phyloP scores from a whole-genome alignment of 2,113 vertebrate species.

The Clupea harengus region DNA sequence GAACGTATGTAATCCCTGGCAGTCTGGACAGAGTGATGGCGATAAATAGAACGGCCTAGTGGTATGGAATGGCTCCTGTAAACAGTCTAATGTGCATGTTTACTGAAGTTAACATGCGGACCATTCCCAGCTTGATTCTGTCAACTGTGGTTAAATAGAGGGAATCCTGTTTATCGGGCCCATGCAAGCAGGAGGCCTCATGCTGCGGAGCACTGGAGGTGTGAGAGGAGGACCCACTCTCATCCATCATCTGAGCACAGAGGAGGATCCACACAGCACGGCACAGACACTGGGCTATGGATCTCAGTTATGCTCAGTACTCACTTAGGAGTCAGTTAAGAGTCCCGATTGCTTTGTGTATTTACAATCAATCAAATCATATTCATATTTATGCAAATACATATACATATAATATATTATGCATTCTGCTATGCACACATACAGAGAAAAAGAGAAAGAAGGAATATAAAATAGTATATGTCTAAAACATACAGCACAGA shows the following conservation, averaged over 20 bases:
- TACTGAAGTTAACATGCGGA: background rate
- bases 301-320: background rate
- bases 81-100: background rate
- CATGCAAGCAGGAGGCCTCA: background rate
- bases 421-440: background rate
- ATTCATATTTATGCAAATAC: background rate
- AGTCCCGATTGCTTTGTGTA: background rate
- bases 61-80: background rate
- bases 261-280: too few relatives aligned
- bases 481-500: background rate
- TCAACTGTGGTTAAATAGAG: background rate
- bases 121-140: background rate
- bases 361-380: background rate
- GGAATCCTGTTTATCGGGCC: conserved; percentile 9
- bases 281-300: too few relatives aligned
- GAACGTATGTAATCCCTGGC: background rate
- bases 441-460: background rate
- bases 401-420: background rate
- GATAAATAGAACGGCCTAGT: background rate
- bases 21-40: background rate
- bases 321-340: too few relatives aligned
- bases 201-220: background rate
- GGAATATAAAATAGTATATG: background rate
- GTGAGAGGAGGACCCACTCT: background rate
- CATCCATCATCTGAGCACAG: background rate